Conservation (phyloP, 2,888 invertebrate genomes). For the Brassicogethes aeneus region DNA sequence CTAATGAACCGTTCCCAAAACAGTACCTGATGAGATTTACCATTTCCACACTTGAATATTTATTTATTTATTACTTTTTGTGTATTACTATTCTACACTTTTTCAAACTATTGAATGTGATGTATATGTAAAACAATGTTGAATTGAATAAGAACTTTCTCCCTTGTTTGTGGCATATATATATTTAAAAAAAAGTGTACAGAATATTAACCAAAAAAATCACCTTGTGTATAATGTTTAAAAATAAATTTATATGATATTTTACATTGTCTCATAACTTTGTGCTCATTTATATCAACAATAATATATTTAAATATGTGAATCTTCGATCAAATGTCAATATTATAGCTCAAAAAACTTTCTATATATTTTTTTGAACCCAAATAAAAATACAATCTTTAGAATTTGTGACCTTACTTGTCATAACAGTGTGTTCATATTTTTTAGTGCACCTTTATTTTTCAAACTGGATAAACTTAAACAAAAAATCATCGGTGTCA, state of each 20-base stretch:
- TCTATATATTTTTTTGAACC: conserved; percentile 36
- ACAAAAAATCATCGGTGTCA: conserved; percentile 3
- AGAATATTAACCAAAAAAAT: not conserved
- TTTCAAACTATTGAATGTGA: not conserved
- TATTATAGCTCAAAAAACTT: conserved; percentile 39
- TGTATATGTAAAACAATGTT: no score
- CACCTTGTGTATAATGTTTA: not conserved
- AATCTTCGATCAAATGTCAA: conserved; percentile 40
- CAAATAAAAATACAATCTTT: conserved; percentile 29
- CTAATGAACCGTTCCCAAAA: conserved; percentile 32
- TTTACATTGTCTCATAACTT: conserved; percentile 23
- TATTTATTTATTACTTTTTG: conserved; percentile 15
- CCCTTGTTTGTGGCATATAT: not conserved
- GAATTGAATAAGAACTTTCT: no score
- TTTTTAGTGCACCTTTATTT: conserved; percentile 28
- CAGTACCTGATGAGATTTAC: conserved; percentile 38
- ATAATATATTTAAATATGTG: conserved; percentile 21
- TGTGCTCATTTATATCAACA: conserved; percentile 37
- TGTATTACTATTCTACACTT: conserved; percentile 2
- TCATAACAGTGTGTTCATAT: conserved; percentile 32
- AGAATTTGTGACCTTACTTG: conserved; percentile 30
- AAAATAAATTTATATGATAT: not conserved
- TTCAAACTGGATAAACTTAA: conserved; percentile 2
- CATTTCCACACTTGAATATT: conserved; percentile 24
- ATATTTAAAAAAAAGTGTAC: not conserved